phyloP scores from a whole-genome alignment of 1,140 invertebrate genomes.

The Spodoptera frugiperda region DNA sequence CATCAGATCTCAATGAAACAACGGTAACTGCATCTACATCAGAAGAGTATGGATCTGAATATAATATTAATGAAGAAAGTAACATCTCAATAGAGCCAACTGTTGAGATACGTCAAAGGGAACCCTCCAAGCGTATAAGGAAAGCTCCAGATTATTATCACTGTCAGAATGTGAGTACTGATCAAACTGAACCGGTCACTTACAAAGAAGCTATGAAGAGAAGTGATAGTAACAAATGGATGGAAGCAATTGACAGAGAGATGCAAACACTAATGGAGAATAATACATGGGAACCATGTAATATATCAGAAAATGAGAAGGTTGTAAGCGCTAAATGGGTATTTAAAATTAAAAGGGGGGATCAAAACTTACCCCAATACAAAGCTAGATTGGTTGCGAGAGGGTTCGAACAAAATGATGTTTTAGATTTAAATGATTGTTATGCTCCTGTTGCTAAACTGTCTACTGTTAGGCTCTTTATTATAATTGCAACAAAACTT shows the following conservation, averaged over 20 bases:
- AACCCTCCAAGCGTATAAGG: not conserved
- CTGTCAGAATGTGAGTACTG: not conserved
- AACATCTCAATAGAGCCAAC: too few species aligned
- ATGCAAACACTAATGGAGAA: constrained; percentile 61
- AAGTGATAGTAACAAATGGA: constrained; percentile 58
- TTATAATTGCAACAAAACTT: constrained; percentile 61
- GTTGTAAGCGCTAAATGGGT: constrained; percentile 51
- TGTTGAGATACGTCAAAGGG: not conserved
- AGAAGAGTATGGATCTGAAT: too few species aligned
- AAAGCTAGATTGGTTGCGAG: constrained; percentile 59
- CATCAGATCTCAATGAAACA: too few species aligned
- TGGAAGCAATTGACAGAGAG: constrained; percentile 61
- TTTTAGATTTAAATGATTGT: constrained; percentile 41
- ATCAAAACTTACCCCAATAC: constrained; percentile 48
- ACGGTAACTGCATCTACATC: too few species aligned
- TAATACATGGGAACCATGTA: constrained; percentile 55
- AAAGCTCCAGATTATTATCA: not conserved
- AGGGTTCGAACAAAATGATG: constrained; percentile 59
- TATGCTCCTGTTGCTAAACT: constrained; percentile 10
- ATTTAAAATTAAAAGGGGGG: constrained; percentile 56
- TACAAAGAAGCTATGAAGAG: constrained; percentile 62
- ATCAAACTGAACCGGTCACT: constrained; percentile 51
- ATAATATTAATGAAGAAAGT: too few species aligned
- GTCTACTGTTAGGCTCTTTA: constrained; percentile 52
- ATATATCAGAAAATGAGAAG: not conserved